Evolutionary conservation across 2,113 vertebrate genomes (phyloP), one percentile per base, ranked within the genome.

Genomic region (Forbesichthys agassizii): DNA sequence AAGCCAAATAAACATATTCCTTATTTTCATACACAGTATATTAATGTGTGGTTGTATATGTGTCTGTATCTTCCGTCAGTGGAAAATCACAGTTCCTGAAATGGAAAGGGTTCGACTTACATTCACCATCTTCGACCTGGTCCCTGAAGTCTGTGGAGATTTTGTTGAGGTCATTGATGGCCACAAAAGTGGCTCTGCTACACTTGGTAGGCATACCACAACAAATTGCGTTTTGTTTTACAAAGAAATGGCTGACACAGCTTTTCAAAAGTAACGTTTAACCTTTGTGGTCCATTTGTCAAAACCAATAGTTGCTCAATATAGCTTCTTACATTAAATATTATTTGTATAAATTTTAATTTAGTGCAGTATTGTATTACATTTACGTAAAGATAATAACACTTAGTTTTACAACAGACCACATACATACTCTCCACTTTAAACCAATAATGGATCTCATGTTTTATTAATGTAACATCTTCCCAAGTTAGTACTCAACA

Each of bases 141-240:
- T 90, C 33, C 87, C 88, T 1, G 88, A 90, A 18, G 82, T 73
- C 69, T 94, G 92, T 53, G 84, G 84, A 54, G 93, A 93, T 68
- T 91, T 80, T 66, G 87, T 94, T 48, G 84, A 93, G 69, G 82
- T 94, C 62, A 94, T 82, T 33, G 91, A 93, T 60, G 90, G 89
- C 5, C 20, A 81, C 55, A 12, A 6, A 33, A 18, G 71, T 5
- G 74, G 84, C n/a, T 71, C 88, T 1, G 61, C 75, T 47, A 68
- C 46, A 33, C 9, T 89, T 27, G 86, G 93, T 92, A 73, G 79
- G 84, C 53, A 64, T 53, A 11, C 42, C 56, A 14, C 18, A 33
- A 11, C 13, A 61, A 36, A 60, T 48, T 16, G 7, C 14, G 5
- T 14, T 54, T n/a, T 27, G 27, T 27, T 27, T 27, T 27, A 27